A percentile compares a stretch with the other conserved stretches of the same genome.
Conservation (phyloP, 2,888 invertebrate genomes). For the Coelinius sp. region DNA sequence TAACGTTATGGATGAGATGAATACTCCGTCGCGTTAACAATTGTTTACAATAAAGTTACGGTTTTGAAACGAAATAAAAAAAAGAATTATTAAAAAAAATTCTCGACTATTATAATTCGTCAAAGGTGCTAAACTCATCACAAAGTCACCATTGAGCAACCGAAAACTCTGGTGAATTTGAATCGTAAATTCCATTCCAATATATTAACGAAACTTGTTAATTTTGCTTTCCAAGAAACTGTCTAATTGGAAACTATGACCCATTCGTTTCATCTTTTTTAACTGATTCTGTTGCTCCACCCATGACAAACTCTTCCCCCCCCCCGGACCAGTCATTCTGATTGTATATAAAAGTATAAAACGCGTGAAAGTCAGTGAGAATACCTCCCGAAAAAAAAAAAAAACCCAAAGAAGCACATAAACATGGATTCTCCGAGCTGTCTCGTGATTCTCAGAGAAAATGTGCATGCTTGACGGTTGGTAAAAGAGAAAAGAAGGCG, state of each 20-base stretch:
- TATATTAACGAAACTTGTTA: constrained; percentile 6
- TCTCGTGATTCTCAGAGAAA: constrained; percentile 28
- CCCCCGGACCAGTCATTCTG: not conserved
- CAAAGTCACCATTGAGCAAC: not conserved
- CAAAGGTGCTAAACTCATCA: not conserved
- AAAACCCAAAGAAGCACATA: not conserved
- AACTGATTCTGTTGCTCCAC: not conserved
- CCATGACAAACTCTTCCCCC: not conserved
- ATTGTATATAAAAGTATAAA: constrained; percentile 8
- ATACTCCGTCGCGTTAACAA: not conserved
- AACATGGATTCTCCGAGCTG: constrained; percentile 10
- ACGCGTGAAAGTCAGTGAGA: not conserved
- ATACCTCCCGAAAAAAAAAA: not conserved
- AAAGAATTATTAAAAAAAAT: not conserved
- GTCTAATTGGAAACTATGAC: constrained; percentile 42
- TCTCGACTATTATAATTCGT: not conserved
- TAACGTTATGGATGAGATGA: not conserved
- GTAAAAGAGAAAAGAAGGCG: constrained; percentile 4
- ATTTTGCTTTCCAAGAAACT: constrained; percentile 40
- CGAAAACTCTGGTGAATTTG: not conserved
- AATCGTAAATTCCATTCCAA: not conserved
- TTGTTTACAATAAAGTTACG: not conserved
- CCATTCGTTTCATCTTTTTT: constrained; percentile 28
- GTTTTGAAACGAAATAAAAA: not conserved
- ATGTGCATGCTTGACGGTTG: constrained; percentile 19